These are phyloP conservation scores for Pygoscelis adeliae DNA, from an alignment of 2,113 vertebrate species.

Conservation along the genomic window DNA sequence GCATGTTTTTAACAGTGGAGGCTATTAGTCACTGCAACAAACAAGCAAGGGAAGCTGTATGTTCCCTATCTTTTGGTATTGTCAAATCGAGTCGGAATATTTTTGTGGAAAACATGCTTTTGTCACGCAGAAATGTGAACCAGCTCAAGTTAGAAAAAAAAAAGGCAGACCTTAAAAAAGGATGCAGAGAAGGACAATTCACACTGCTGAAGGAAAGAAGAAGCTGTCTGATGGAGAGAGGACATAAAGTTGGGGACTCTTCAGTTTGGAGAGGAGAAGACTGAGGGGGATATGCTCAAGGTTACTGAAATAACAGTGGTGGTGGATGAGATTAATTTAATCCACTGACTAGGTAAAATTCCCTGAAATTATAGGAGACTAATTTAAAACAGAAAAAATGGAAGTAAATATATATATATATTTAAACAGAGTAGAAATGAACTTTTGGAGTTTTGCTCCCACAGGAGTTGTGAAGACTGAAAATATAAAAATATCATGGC, in stretches of 20 bases:
- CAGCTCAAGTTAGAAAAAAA: neutral
- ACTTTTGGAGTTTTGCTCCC: neutral
- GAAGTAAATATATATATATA: neutral
- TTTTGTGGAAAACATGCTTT: neutral
- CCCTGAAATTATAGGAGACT: neutral
- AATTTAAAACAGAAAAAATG: neutral
- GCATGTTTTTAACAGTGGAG: neutral
- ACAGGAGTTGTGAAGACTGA: neutral
- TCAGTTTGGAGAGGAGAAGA: neutral
- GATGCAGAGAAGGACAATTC: neutral
- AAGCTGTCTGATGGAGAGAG: neutral
- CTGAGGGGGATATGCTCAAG: neutral
- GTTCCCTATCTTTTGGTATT: neutral
- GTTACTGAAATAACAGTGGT: neutral
- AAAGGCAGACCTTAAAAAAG: neutral
- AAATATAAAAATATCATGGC: neutral
- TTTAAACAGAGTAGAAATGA: neutral
- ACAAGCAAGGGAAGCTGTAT: neutral
- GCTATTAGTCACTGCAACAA: conserved; percentile 3
- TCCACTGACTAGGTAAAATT: neutral
- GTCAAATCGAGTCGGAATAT: neutral
- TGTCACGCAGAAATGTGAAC: neutral
- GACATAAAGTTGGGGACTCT: neutral
- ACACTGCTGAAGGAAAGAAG: neutral
- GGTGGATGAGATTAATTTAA: neutral